Conservation (phyloP, 1,140 invertebrate genomes). For the Listronotus oregonensis region DNA sequence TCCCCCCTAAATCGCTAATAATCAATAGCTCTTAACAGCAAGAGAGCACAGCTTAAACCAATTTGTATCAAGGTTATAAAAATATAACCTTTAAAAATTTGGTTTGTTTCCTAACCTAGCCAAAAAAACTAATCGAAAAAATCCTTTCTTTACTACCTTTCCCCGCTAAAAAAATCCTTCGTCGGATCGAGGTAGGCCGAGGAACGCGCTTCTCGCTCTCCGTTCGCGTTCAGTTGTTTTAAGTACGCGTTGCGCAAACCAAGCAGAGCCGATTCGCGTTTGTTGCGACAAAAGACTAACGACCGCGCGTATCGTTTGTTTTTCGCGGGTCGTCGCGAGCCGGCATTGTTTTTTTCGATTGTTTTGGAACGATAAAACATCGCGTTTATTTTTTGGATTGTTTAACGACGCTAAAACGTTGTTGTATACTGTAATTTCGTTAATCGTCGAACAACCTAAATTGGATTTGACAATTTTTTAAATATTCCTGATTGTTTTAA, state of each 20-base stretch:
- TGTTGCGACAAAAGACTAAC: slow-evolving; percentile 26
- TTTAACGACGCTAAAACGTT: not conserved
- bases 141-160: slow-evolving; percentile 31
- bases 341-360: slow-evolving; percentile 14
- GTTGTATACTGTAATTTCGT: too few relatives aligned
- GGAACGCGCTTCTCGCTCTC: slow-evolving; percentile 28
- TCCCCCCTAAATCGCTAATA: too few relatives aligned
- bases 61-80: too few relatives aligned
- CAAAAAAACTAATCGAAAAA: slow-evolving; percentile 4
- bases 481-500: too few relatives aligned
- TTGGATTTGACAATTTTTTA: too few relatives aligned
- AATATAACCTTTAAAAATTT: too few relatives aligned
- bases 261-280: slow-evolving; percentile 12
- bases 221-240: slow-evolving; percentile 28
- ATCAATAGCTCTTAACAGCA: too few relatives aligned
- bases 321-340: slow-evolving; percentile 13
- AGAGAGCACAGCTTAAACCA: too few relatives aligned
- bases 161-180: slow-evolving; percentile 28
- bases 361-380: not conserved
- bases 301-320: slow-evolving; percentile 29
- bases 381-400: slow-evolving; percentile 12
- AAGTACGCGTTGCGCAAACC: slow-evolving; percentile 35
- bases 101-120: slow-evolving; percentile 16
- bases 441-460: too few relatives aligned
- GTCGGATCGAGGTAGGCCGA: slow-evolving; percentile 20